These are phyloP conservation scores for Garra rufa DNA, from an alignment of 2,113 vertebrate species.

Conservation along the genomic window DNA sequence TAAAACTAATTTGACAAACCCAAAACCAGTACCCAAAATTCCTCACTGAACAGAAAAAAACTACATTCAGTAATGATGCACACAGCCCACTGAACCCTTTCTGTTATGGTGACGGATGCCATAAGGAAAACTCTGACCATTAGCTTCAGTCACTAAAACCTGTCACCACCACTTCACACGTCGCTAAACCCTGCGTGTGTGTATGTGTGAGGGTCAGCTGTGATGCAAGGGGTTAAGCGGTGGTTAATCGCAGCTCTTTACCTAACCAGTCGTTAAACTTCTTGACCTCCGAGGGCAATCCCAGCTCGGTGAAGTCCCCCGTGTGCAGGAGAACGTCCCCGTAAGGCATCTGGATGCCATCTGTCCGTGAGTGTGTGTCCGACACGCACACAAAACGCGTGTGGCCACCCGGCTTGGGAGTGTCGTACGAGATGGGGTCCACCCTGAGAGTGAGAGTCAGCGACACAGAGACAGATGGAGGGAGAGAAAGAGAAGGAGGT, in stretches of 20 bases:
- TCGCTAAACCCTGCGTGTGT: constrained; percentile 21
- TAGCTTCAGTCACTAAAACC: constrained; percentile 35
- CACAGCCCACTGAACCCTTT: background rate
- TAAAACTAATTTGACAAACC: background rate
- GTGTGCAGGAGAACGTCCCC: constrained; percentile 98
- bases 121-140: constrained; percentile 26
- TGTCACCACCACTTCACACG: constrained; percentile 17
- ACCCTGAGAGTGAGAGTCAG: constrained; percentile 86
- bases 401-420: constrained; percentile 95
- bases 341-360: constrained; percentile 99
- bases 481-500: background rate
- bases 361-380: constrained; percentile 98
- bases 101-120: background rate
- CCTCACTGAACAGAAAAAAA: background rate
- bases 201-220: constrained; percentile 33
- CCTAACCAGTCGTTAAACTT: constrained; percentile 99
- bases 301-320: constrained; percentile 98
- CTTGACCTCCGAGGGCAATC: constrained; percentile 98
- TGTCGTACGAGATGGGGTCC: constrained; percentile 97
- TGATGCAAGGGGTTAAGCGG: constrained; percentile 66
- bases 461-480: background rate
- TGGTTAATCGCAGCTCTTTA: constrained; percentile 90
- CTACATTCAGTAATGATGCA: background rate
- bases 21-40: background rate
- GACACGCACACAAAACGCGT: constrained; percentile 98